phyloP scores from a whole-genome alignment of 2,888 invertebrate genomes.

The Cheilosia impressa region DNA sequence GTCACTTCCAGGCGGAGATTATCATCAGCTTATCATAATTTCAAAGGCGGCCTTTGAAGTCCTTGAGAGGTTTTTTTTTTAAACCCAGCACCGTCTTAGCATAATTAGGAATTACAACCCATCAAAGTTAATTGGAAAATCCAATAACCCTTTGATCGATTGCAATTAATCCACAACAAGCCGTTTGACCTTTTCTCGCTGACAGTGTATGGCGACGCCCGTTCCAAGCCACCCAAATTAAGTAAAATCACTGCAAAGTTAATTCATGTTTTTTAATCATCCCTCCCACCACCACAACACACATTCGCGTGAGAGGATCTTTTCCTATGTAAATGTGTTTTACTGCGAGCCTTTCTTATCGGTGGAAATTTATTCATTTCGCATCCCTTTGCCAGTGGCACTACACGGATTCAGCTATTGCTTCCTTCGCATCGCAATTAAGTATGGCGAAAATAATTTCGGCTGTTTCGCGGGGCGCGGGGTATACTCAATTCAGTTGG shows the following conservation, averaged over 20 bases:
- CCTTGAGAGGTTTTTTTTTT: no score
- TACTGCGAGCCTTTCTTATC: not conserved
- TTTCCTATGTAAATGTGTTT: not conserved
- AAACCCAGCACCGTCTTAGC: not conserved
- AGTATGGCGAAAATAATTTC: not conserved
- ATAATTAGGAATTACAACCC: constrained; percentile 17
- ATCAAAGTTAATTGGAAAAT: constrained; percentile 30
- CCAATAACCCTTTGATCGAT: constrained; percentile 10
- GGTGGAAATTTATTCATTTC: constrained; percentile 5
- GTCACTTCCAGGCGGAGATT: not conserved
- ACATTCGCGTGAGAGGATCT: not conserved
- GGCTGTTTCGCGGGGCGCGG: not conserved
- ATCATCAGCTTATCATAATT: no score
- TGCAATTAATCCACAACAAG: constrained; percentile 1
- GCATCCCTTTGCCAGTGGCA: not conserved
- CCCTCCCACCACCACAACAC: not conserved
- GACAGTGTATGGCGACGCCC: not conserved
- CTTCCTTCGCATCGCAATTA: constrained; percentile 2
- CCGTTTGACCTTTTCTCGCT: not conserved
- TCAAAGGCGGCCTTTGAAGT: no score
- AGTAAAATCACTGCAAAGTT: constrained; percentile 20
- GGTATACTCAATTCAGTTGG: no score
- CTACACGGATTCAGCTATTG: not conserved
- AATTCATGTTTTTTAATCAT: constrained; percentile 39
- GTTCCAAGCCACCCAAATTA: constrained; percentile 1